Evolutionary conservation across 1,140 invertebrate genomes (phyloP), one percentile per base, ranked within the genome.

Genomic region (Conus betulinus): DNA sequence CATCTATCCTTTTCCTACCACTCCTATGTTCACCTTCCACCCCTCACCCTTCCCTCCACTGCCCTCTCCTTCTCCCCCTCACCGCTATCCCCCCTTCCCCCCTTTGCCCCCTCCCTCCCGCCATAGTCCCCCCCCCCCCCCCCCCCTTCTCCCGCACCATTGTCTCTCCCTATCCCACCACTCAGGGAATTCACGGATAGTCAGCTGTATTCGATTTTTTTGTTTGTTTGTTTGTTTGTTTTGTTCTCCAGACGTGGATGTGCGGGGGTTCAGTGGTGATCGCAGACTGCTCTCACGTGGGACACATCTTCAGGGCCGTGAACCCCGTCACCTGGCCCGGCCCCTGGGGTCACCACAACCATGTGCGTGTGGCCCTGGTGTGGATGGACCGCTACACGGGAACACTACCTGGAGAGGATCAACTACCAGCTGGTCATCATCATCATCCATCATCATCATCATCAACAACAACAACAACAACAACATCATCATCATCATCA

Each of bases 241-340:
- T n/a, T 23, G 52, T 60, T 8, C 57, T 8, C 8, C 87, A 92
- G 92, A 97, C 98, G 0, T 99, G 99, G 99, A 98, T 98, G 95
- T 99, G 98, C 93, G 98, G 98, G 2, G 99, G 99, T 0, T 96
- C 96, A 84, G 97, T 99, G 0, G 98, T 99, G 95, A 99, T 99
- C 71, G 97, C 97, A 0, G 98, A 99, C 0, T 99, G 99, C 94
- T 99, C 98, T 8, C 98, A 99, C 93, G 99, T 99, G 0, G 99
- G 98, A 0, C 99, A 99, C 95, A 96, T 99, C 25, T 99, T 99
- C 94, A 96, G 98, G 57, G 51, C 23, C 1, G 25, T 11, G 0
- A 89, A 90, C 23, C 89, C 90, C n/a, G 91, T 92, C 85, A 57
- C 87, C 60, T 51, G 71, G 84, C 13, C 87, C 82, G 15, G 83